A percentile compares a stretch with the other conserved stretches of the same genome.
These are phyloP conservation scores for Andrena flavipes DNA, from an alignment of 2,888 invertebrate species.

Conservation along the genomic window DNA sequence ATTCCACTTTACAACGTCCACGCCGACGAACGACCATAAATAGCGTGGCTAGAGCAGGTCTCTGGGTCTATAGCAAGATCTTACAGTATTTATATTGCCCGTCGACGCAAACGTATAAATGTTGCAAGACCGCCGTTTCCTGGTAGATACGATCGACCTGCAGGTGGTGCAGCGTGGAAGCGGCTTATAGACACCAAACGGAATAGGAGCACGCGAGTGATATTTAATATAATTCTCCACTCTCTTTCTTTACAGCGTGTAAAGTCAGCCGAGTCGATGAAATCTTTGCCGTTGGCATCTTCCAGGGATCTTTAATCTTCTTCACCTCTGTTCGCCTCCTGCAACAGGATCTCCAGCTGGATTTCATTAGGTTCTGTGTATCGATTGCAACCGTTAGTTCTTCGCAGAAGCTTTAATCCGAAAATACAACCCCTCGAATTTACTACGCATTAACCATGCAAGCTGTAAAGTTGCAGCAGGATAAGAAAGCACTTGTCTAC, in stretches of 20 bases:
- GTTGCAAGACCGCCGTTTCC: conserved; percentile 75
- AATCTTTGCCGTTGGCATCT: neutral
- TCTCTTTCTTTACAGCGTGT: neutral
- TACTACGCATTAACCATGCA: too few species aligned
- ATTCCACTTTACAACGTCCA: conserved; percentile 58
- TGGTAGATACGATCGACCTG: conserved; percentile 69
- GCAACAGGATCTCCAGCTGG: too few species aligned
- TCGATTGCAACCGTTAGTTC: too few species aligned
- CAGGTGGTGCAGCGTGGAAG: conserved; percentile 46
- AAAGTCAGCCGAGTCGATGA: neutral
- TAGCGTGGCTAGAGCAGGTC: conserved; percentile 60
- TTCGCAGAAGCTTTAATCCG: too few species aligned
- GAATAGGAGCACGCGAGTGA: conserved; percentile 25
- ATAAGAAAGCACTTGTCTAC: too few species aligned
- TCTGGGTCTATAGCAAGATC: conserved; percentile 65
- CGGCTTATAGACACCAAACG: conserved; percentile 45
- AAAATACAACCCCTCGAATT: too few species aligned
- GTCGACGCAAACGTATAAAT: conserved; percentile 78
- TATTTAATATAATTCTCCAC: conserved; percentile 26
- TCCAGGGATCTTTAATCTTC: neutral
- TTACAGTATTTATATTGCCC: conserved; percentile 77
- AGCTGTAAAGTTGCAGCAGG: too few species aligned
- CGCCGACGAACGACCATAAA: conserved; percentile 58
- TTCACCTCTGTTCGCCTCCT: too few species aligned
- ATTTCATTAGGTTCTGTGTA: neutral